A percentile compares a stretch with the other conserved stretches of the same genome.
Evolutionary conservation across 2,888 invertebrate genomes (phyloP).

Genomic region (Pristionchus japonicus): DNA sequence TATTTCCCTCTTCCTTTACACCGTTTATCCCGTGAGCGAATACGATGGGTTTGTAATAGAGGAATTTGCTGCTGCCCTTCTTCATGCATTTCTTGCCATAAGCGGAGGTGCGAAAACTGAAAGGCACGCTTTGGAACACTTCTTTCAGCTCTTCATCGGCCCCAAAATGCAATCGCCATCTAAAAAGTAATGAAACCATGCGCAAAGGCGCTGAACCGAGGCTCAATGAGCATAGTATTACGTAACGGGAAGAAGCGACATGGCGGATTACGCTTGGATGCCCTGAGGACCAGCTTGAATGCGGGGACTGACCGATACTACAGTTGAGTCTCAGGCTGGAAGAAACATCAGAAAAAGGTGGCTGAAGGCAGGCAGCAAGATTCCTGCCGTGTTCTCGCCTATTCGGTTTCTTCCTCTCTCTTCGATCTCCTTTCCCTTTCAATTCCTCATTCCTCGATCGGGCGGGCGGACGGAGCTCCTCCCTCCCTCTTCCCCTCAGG

Average conservation of each 20-base stretch:
- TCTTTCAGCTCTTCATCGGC: neutral
- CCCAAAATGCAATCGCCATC: neutral
- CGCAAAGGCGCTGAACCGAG: slow-evolving; percentile 12
- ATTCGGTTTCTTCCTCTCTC: neutral
- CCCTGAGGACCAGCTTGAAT: neutral
- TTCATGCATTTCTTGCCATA: neutral
- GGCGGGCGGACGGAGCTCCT: slow-evolving; percentile 14
- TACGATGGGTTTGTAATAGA: slow-evolving; percentile 17
- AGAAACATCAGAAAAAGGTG: neutral
- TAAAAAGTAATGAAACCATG: neutral
- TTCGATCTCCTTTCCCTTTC: slow-evolving; percentile 35
- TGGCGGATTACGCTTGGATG: neutral
- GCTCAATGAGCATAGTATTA: neutral
- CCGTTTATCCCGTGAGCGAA: neutral
- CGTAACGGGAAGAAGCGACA: neutral
- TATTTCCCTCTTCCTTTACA: neutral
- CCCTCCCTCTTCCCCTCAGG: neutral
- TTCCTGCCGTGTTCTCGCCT: neutral
- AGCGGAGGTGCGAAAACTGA: neutral
- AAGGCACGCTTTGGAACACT: neutral
- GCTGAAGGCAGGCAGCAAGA: neutral
- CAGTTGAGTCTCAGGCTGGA: neutral
- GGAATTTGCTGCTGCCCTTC: neutral
- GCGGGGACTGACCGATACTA: neutral
- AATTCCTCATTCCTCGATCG: slow-evolving; percentile 32